Percentiles rank a stretch among this genome's conserved stretches.
These are phyloP conservation scores for Onychostruthus taczanowskii DNA, from an alignment of 2,113 vertebrate genomes.

Conservation along the genomic window DNA sequence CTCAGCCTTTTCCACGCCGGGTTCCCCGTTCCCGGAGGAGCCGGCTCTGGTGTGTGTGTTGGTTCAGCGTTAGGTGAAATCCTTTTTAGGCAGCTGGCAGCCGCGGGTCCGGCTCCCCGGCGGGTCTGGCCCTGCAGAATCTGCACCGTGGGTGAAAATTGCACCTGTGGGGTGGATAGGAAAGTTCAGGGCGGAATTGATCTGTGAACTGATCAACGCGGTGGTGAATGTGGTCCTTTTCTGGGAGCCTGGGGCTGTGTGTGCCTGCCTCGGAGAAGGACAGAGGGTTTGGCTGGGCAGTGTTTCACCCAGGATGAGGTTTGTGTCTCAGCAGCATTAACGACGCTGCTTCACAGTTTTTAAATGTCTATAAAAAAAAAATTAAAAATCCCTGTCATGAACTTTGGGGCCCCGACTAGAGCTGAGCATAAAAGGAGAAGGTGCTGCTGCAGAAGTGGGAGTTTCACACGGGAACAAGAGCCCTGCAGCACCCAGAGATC, in stretches of 20 bases:
- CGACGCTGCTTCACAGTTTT: neutral
- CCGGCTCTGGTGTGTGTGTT: rapidly evolving
- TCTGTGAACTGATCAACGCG: rapidly evolving
- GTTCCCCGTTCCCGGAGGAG: neutral
- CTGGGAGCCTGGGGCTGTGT: neutral
- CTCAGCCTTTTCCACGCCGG: neutral
- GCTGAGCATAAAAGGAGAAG: slow-evolving; percentile 44
- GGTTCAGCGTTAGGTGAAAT: neutral
- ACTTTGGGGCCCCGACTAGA: neutral
- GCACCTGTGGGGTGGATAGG: neutral
- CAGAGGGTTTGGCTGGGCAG: neutral
- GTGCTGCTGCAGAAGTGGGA: slow-evolving; percentile 18
- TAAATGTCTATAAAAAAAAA: neutral
- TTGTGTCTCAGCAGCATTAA: neutral
- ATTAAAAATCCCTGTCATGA: neutral
- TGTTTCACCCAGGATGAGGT: neutral
- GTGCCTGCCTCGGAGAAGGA: neutral
- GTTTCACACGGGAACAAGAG: slow-evolving; percentile 18
- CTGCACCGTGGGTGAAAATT: rapidly evolving
- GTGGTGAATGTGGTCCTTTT: neutral
- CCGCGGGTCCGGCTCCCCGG: rapidly evolving
- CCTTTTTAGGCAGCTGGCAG: neutral
- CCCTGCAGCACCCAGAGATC: neutral
- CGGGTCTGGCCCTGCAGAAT: neutral
- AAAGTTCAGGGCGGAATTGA: neutral